These are phyloP conservation scores for Portunus trituberculatus DNA, from an alignment of 1,140 invertebrate genomes.

Conservation along the genomic window DNA sequence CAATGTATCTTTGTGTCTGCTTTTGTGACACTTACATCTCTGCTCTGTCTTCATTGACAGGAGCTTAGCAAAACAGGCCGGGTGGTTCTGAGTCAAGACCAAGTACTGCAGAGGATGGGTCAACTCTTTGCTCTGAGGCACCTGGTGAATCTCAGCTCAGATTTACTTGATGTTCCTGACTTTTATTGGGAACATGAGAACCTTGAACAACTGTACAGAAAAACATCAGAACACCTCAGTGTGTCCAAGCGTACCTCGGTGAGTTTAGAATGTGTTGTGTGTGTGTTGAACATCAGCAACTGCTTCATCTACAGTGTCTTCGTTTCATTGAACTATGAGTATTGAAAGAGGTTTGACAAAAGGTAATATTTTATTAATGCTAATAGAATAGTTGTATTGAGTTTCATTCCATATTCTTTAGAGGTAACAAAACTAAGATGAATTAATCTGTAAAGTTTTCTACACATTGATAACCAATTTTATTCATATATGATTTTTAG, in stretches of 20 bases:
- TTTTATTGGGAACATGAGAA: slow-evolving; percentile 98
- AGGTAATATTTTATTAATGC: too few species aligned
- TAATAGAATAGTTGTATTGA: too few species aligned
- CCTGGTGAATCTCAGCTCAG: slow-evolving; percentile 94
- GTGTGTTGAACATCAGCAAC: too few species aligned
- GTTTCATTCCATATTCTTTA: too few species aligned
- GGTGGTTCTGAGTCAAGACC: slow-evolving; percentile 78
- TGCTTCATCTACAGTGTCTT: too few species aligned
- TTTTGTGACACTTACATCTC: not conserved
- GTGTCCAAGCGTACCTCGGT: slow-evolving; percentile 91
- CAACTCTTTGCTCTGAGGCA: slow-evolving; percentile 94
- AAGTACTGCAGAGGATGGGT: slow-evolving; percentile 93
- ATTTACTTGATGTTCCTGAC: slow-evolving; percentile 95
- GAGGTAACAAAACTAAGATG: too few species aligned
- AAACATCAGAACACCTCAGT: slow-evolving; percentile 90
- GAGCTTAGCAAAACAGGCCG: slow-evolving; percentile 71
- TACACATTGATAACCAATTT: too few species aligned
- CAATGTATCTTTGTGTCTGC: too few species aligned
- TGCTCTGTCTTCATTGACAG: slow-evolving; percentile 26
- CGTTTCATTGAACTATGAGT: too few species aligned
- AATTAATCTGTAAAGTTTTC: too few species aligned
- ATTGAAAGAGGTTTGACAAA: too few species aligned
- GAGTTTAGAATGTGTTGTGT: slow-evolving; percentile 73
- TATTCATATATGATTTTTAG: too few species aligned
- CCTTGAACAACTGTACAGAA: slow-evolving; percentile 90